Evolutionary conservation across 1,140 invertebrate genomes (phyloP).

Genomic region (Tetraneura akinire): DNA sequence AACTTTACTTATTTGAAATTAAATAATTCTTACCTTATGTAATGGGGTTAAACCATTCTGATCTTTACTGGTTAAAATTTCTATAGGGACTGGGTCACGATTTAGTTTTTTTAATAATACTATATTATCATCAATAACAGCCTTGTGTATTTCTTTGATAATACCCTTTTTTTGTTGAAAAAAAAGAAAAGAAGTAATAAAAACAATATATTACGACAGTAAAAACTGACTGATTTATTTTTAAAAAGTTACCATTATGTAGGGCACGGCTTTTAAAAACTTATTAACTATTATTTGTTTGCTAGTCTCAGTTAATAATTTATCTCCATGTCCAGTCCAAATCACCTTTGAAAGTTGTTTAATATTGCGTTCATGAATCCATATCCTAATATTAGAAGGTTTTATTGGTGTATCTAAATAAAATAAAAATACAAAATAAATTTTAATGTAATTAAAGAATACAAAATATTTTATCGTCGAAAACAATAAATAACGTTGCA

Average conservation of each 20-base stretch:
- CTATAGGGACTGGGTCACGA: slow-evolving; percentile 70
- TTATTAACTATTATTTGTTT: slow-evolving; percentile 76
- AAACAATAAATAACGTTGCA: no score
- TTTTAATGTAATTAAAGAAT: no score
- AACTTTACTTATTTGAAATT: background rate
- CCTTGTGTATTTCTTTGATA: slow-evolving; percentile 78
- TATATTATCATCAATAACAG: slow-evolving; percentile 75
- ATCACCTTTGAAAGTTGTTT: slow-evolving; percentile 79
- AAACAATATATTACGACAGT: slow-evolving; percentile 1
- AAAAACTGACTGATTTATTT: background rate
- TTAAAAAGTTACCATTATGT: slow-evolving; percentile 74
- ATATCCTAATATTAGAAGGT: slow-evolving; percentile 84
- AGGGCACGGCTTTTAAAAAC: slow-evolving; percentile 82
- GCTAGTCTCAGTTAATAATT: slow-evolving; percentile 78
- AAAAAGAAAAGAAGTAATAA: background rate
- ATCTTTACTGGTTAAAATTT: slow-evolving; percentile 78
- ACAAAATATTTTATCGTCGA: no score
- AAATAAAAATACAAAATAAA: background rate
- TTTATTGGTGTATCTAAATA: slow-evolving; percentile 62
- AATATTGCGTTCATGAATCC: slow-evolving; percentile 87
- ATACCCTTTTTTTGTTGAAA: slow-evolving; percentile 73
- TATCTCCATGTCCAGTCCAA: slow-evolving; percentile 82
- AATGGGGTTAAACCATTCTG: slow-evolving; percentile 76
- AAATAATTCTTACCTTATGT: slow-evolving; percentile 69
- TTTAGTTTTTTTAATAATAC: slow-evolving; percentile 69